Base-by-base conservation (phyloP, 1,140 invertebrate genomes). In the Polypedilum vanderplanki region DNA sequence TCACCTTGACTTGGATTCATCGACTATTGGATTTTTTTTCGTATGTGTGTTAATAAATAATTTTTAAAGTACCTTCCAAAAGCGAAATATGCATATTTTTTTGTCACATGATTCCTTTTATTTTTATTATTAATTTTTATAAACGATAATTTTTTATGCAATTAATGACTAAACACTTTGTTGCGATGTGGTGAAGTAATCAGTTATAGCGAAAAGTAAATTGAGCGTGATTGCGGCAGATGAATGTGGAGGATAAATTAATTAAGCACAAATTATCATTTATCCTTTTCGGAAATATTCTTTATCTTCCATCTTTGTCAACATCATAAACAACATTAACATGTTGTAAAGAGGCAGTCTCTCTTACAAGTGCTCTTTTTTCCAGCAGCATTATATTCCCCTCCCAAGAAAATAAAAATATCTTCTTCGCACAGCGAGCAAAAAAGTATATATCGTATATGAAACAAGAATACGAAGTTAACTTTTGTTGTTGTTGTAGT, bases 401-500 rank as follows among this genome's bases (percentile, higher is more conserved):
- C 65, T 20, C 17, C 65, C 17, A 17, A 12, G 10, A 22, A 18
- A n/a, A n/a, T n/a, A n/a, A n/a, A 70, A 70, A 20, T 70, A 70
- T 70, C 65, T 22, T 20, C 17, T 22, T 70, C 65, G 65, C 20
- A 18, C 18, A 18, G 17, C 24, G 24, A 33, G 24, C 24, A 33
- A 33, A 33, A 33, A 70, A 18, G 65, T 70, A 70, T 70, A 70
- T 70, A 70, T n/a, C 65, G 17, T 18, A 70, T 18, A 70, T 57
- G n/a, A 70, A 22, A 22, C 65, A 22, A 70, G 65, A 70, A 70
- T 70, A n/a, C 65, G 10, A 70, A 70, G 65, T 70, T 57, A 17
- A 57, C 10, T 57, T 57, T 57, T 22, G 46, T n/a, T 57, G 46
- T 57, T 57, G 46, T 57, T 57, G 46, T 57, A 57, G 46, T 57